Evolutionary conservation across 2,888 invertebrate species (phyloP), one percentile per base, ranked within the genome.

Genomic region (Cheilosia soror): DNA sequence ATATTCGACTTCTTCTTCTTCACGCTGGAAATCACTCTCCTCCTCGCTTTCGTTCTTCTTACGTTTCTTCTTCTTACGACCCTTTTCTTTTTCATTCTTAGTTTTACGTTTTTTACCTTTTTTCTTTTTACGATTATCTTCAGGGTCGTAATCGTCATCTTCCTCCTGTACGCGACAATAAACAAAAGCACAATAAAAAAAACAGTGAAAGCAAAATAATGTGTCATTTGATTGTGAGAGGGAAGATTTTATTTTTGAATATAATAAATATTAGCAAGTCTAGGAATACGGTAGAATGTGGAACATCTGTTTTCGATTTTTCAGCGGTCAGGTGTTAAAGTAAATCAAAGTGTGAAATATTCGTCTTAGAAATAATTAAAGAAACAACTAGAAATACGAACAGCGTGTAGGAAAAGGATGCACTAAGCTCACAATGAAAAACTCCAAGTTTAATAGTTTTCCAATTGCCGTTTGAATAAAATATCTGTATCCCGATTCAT

Each of bases 51-150:
- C 97, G 93, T 97, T 97, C 94, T 97, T 97, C 93, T 95, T 96
- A 92, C 97, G 96, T 94, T 97, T 97, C 93, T 97, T 98, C 95
- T 98, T 98, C 93, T 97, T 97, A 93, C 97, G 97, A 92, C 97
- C 97, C 88, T 97, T 97, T 90, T 97, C 98, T 92, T 97, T 97
- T 91, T 98, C 98, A 89, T 97, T 96, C 69, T 96, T 96, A 93
- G 98, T 98, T 90, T 98, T 94, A 91, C 98, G 98, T 92, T 98
- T 98, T 29, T 97, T 98, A 90, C 98, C 98, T 91, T 98, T 98
- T 93, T 97, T 97, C 92, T 96, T 97, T 89, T 96, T 95, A 65
- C 94, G 94, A 92, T 96, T 97, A 90, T 97, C 97, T 71, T 97
- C 97, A 89, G 96, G 97, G 91, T 97, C 97, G 89, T 97, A 97